phyloP scores from a whole-genome alignment of 2,888 invertebrate genomes.

The Mythimna albipuncta region DNA sequence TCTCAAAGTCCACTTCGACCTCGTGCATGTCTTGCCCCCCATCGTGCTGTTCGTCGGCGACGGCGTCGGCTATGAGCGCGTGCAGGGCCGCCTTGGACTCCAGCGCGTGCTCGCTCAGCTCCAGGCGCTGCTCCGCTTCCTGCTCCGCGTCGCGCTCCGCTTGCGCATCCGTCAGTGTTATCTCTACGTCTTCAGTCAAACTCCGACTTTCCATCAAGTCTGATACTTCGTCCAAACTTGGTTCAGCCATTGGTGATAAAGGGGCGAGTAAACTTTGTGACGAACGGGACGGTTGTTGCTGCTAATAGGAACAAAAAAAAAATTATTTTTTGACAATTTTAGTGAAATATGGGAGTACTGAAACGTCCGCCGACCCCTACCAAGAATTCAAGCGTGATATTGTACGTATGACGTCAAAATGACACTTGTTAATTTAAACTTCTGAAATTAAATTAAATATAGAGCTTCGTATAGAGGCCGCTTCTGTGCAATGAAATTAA shows the following conservation, averaged over 20 bases:
- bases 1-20: conserved; percentile 60
- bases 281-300: conserved; percentile 71
- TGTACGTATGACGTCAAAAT: conserved; percentile 23
- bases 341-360: neutral
- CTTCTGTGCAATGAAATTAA: neutral
- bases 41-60: conserved; percentile 56
- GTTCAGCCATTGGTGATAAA: conserved; percentile 64
- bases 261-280: conserved; percentile 84
- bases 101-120: conserved; percentile 17
- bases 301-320: conserved; percentile 14
- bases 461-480: conserved; percentile 16
- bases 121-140: conserved; percentile 3
- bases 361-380: neutral
- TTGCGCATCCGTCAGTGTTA: conserved; percentile 25
- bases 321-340: no score
- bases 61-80: conserved; percentile 65
- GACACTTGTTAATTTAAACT: conserved; percentile 2
- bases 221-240: conserved; percentile 53
- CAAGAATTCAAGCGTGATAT: neutral
- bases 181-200: conserved; percentile 38
- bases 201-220: conserved; percentile 56
- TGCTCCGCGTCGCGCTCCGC: conserved; percentile 8
- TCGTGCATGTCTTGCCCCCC: conserved; percentile 66
- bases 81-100: conserved; percentile 68
- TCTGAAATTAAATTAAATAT: neutral